A percentile compares a stretch with the other conserved stretches of the same genome.
phyloP scores from a whole-genome alignment of 2,888 invertebrate genomes.

The Hedychridium roseum region DNA sequence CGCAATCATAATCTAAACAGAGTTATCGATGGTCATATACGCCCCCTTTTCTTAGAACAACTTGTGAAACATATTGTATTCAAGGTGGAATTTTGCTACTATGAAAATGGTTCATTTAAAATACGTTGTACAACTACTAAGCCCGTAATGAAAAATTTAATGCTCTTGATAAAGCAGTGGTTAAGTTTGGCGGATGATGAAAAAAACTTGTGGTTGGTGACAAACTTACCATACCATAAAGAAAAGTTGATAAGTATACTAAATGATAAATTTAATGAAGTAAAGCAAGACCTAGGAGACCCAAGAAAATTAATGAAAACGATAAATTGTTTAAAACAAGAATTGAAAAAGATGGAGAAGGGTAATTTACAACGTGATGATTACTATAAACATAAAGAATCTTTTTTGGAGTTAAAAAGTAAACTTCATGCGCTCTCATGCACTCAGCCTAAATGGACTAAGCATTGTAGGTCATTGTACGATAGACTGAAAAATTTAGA shows the following conservation, averaged over 20 bases:
- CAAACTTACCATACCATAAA: conserved; percentile 6
- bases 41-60: conserved; percentile 13
- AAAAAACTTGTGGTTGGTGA: conserved; percentile 2
- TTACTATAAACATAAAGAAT: background rate
- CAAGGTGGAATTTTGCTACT: conserved; percentile 19
- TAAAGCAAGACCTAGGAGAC: conserved; percentile 1
- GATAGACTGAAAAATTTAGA: no score
- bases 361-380: background rate
- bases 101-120: no score
- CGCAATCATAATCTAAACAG: no score
- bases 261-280: background rate
- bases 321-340: background rate
- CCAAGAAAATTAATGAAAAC: background rate
- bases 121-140: no score
- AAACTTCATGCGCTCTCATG: no score
- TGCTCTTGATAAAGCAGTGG: no score
- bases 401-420: no score
- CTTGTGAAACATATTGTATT: conserved; percentile 13
- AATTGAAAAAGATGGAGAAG: background rate
- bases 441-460: no score
- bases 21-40: background rate
- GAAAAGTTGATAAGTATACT: conserved; percentile 1
- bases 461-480: no score
- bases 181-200: conserved; percentile 13
- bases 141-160: conserved; percentile 2